A percentile compares a stretch with the other conserved stretches of the same genome.
Evolutionary conservation across 2,797 vertebrate species (phyloP).

Genomic region (Coendou prehensilis): DNA sequence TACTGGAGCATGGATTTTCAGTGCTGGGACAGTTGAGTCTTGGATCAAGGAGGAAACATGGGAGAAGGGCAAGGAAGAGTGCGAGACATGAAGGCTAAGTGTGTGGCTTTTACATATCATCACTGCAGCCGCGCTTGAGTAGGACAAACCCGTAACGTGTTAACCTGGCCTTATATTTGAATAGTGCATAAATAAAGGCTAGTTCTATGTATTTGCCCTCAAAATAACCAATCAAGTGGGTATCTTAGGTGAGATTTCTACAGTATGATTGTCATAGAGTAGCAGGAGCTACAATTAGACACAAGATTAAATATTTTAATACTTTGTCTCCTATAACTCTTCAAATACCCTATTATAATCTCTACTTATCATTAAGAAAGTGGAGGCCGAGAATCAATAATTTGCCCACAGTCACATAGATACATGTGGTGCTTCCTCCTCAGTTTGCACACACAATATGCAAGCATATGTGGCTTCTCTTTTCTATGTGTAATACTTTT

Average conservation of each 20-base stretch:
- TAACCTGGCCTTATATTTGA: background rate
- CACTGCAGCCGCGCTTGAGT: background rate
- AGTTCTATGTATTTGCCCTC: background rate
- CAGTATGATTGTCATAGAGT: background rate
- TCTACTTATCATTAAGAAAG: constrained; percentile 27
- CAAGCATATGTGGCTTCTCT: background rate
- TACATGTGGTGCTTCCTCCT: background rate
- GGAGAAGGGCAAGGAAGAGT: background rate
- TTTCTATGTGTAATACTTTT: background rate
- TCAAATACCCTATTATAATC: background rate
- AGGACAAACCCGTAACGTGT: background rate
- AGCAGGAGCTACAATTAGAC: background rate
- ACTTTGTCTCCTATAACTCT: constrained; percentile 6
- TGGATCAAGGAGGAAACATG: background rate
- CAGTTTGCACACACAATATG: background rate
- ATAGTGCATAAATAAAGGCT: background rate
- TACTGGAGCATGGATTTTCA: background rate
- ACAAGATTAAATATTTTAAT: constrained; percentile 43
- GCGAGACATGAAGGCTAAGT: background rate
- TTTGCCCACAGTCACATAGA: background rate
- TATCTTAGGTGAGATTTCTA: background rate
- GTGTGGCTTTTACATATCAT: background rate
- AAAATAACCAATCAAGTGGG: background rate
- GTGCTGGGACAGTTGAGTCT: background rate
- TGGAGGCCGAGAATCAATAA: constrained; percentile 1